phyloP scores from a whole-genome alignment of 1,140 invertebrate genomes.

The Zelostemma sp. region DNA sequence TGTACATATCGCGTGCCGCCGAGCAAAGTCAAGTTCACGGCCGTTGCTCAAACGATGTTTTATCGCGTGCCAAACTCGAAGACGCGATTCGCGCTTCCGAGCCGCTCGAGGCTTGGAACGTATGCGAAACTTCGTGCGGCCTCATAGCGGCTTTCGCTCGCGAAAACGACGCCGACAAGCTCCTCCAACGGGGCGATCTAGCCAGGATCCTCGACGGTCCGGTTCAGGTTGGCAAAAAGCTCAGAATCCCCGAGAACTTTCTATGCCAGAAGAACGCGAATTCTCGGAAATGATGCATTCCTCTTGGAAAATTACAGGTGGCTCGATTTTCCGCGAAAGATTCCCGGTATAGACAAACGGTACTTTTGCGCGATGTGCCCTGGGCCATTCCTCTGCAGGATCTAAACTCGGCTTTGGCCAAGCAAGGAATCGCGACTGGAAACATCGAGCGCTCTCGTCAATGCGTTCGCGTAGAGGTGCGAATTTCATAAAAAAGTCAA shows the following conservation, averaged over 20 bases:
- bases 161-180: constrained; percentile 64
- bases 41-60: constrained; percentile 11
- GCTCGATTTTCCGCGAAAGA: constrained; percentile 67
- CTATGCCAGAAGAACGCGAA: background rate
- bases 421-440: constrained; percentile 62
- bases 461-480: constrained; percentile 68
- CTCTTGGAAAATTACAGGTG: constrained; percentile 46
- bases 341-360: constrained; percentile 61
- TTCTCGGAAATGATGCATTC: too few species aligned
- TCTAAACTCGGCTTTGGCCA: constrained; percentile 62
- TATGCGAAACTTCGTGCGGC: constrained; percentile 65
- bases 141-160: constrained; percentile 61
- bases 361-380: constrained; percentile 67
- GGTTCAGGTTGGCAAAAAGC: constrained; percentile 58
- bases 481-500: too few species aligned
- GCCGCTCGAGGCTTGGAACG: constrained; percentile 58
- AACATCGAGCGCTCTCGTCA: constrained; percentile 64
- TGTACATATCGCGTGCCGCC: constrained; percentile 59
- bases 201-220: constrained; percentile 61
- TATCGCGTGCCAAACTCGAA: constrained; percentile 56
- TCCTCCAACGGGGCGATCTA: constrained; percentile 59
- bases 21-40: constrained; percentile 39
- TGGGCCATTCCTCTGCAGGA: constrained; percentile 69
- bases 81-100: constrained; percentile 56
- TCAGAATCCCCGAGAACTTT: background rate